Percentiles rank a stretch among this genome's conserved stretches.
These are phyloP conservation scores for Archips crataeganus DNA, from an alignment of 2,888 invertebrate species.

Conservation along the genomic window DNA sequence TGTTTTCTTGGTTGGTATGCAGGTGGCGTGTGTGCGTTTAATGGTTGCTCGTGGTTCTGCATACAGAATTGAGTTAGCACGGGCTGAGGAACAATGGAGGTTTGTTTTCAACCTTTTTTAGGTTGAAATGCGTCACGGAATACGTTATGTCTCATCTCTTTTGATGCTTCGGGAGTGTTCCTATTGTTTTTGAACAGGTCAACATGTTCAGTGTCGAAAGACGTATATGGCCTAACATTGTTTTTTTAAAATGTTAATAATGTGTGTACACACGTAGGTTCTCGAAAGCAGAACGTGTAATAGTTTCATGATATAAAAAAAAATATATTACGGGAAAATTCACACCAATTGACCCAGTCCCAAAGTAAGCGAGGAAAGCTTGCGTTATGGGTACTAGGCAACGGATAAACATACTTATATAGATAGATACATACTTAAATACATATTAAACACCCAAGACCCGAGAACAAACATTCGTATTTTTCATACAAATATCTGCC, in stretches of 20 bases:
- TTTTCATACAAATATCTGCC: no score
- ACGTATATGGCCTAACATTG: not conserved
- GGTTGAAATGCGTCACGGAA: conserved; percentile 31
- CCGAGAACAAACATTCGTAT: no score
- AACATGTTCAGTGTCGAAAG: not conserved
- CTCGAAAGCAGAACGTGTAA: not conserved
- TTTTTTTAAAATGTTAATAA: not conserved
- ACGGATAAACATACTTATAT: no score
- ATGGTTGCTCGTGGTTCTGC: conserved; percentile 30
- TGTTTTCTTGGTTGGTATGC: conserved; percentile 66
- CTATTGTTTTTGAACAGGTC: conserved; percentile 19
- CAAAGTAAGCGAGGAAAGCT: no score
- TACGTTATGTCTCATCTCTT: conserved; percentile 32
- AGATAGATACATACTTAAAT: no score
- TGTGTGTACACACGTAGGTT: not conserved
- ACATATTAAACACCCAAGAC: no score
- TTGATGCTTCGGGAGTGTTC: conserved; percentile 10
- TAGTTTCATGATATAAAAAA: not conserved
- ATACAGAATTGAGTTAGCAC: conserved; percentile 33
- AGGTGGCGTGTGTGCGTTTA: conserved; percentile 50
- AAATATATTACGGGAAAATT: no score
- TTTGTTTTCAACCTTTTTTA: conserved; percentile 39
- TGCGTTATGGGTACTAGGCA: no score
- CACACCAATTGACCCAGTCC: no score
- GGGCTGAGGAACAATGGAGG: conserved; percentile 60